Conservation (phyloP, 2,797 vertebrate species). For the Notoglanidium macrostoma region DNA sequence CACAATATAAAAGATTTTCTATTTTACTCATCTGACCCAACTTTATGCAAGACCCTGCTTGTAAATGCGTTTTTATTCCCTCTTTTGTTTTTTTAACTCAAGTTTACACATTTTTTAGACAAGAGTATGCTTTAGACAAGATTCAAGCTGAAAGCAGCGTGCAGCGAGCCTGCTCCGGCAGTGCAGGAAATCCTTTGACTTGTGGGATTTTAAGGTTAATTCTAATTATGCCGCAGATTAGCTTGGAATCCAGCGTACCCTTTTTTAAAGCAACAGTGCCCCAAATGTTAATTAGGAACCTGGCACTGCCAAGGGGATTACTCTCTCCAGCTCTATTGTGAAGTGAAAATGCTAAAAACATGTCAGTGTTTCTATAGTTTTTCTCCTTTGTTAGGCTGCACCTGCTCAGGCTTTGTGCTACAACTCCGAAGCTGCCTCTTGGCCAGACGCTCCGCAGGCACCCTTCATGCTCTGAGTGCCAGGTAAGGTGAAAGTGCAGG, state of each 20-base stretch:
- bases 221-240: conserved; percentile 47
- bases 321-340: conserved; percentile 34
- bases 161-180: background rate
- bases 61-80: background rate
- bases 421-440: conserved; percentile 39
- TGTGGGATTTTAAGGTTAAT: conserved; percentile 54
- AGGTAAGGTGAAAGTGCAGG: conserved; percentile 56
- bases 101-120: background rate
- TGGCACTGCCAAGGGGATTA: conserved; percentile 27
- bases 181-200: conserved; percentile 50
- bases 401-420: conserved; percentile 57
- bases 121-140: background rate
- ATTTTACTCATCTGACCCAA: background rate
- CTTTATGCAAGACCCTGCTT: background rate
- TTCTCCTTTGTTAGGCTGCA: conserved; percentile 56
- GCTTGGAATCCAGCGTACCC: conserved; percentile 51
- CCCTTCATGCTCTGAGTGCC: conserved; percentile 7
- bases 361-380: conserved; percentile 44
- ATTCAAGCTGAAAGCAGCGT: background rate
- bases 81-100: background rate
- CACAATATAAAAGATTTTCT: background rate
- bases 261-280: conserved; percentile 49
- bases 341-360: conserved; percentile 14
- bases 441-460: conserved; percentile 10
- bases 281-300: conserved; percentile 60